Evolutionary conservation across 2,888 invertebrate genomes (phyloP), one percentile per base, ranked within the genome.

Genomic region (Agriotes lineatus): DNA sequence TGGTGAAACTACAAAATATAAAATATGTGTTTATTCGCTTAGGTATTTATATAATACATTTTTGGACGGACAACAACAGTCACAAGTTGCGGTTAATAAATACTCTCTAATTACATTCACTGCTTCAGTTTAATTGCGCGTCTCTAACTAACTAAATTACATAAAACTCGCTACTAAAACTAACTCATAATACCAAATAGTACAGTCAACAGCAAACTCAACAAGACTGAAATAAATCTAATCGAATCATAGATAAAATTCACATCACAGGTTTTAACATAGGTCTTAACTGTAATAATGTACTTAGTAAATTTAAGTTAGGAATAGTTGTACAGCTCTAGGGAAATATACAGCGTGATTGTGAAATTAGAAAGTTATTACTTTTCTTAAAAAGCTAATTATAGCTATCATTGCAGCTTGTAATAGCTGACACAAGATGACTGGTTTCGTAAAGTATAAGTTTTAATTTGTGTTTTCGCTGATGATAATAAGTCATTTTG

Each of bases 191-290:
- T 37, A 56, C 19, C 4, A 7, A 16, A 56, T 37, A 56, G n/a
- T 58, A 39, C 44, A 58, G 30, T 58, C 58, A 25, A 35, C 9
- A 12, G 22, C 16, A 59, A 59, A 59, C 12, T 16, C 37, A 57
- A 37, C 57, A 25, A 44, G 30, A 14, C n/a, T 16, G 30, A 30
- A 22, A 18, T 14, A 42, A 30, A 16, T 42, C 19, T 39, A 35
- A 35, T 20, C 7, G 10, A 2, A 20, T 19, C 1, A 33, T 10
- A 54, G 3, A 39, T 37, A 33, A 19, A 59, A 64, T 64, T 57
- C 54, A 67, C 52, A 67, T 67, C 66, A 67, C 66, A 67, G 66
- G 60, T 60, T 45, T 52, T 52, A n/a, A 48, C 16, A 48, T 20
- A 48, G 18, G 22, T 48, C 19, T 48, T 48, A 48, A 18, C 14